Conservation (phyloP, 2,113 vertebrate genomes). For the Bathybates hornii region DNA sequence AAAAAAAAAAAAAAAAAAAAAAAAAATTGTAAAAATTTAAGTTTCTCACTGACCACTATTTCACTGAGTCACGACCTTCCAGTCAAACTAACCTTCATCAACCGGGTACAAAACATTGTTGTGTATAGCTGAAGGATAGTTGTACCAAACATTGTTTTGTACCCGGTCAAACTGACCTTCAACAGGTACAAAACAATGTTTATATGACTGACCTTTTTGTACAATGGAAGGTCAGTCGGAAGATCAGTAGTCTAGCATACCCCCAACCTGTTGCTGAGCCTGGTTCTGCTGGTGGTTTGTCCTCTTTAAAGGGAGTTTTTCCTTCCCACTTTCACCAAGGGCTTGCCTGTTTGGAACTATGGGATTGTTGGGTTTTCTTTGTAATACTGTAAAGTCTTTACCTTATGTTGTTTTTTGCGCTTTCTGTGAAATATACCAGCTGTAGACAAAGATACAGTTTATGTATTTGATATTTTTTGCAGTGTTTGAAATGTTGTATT, state of each 20-base stretch:
- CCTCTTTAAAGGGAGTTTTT: not conserved
- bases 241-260: not conserved
- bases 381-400: rapidly evolving
- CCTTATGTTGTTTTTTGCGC: not conserved
- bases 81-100: not conserved
- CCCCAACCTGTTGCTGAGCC: rapidly evolving
- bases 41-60: not conserved
- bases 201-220: not conserved
- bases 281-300: not conserved
- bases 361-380: not conserved
- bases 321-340: not conserved
- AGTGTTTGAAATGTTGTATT: not conserved
- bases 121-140: not conserved
- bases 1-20: too few species aligned
- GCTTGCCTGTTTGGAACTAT: not conserved
- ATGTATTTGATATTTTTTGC: not conserved
- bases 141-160: not conserved
- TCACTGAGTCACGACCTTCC: not conserved
- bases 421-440: not conserved
- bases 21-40: rapidly evolving
- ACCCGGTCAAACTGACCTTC: not conserved
- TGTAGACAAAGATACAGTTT: not conserved
- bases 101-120: not conserved
- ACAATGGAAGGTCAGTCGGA: rapidly evolving
- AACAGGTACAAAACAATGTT: not conserved